phyloP scores from a whole-genome alignment of 2,888 invertebrate genomes.

The Buathra laborator region DNA sequence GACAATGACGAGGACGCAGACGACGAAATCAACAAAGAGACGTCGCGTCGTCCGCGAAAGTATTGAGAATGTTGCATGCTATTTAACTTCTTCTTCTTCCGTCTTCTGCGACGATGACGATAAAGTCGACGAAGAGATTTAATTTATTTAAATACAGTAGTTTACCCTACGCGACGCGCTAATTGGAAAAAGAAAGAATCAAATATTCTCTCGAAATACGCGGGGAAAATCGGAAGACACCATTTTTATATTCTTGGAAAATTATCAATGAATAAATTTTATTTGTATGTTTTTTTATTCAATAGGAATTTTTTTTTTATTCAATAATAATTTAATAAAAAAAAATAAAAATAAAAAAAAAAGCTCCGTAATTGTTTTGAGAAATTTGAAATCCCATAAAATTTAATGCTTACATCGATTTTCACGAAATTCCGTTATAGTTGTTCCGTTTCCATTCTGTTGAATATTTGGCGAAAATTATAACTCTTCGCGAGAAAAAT shows the following conservation, averaged over 20 bases:
- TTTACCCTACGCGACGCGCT: neutral
- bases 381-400: too few species aligned
- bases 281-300: too few species aligned
- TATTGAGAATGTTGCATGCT: conserved; percentile 44
- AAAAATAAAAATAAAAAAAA: too few species aligned
- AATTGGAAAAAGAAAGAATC: neutral
- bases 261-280: too few species aligned
- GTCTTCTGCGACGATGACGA: neutral
- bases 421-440: too few species aligned
- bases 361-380: too few species aligned
- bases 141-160: neutral
- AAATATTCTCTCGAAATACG: neutral
- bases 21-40: conserved; percentile 50
- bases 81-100: conserved; percentile 30
- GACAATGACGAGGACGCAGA: conserved; percentile 52
- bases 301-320: too few species aligned
- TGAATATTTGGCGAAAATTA: too few species aligned
- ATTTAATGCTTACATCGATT: too few species aligned
- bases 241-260: neutral
- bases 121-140: neutral
- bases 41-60: conserved; percentile 27
- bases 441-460: too few species aligned
- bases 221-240: neutral
- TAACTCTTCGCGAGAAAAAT: too few species aligned
- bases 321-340: too few species aligned